Conservation (phyloP, 2,797 vertebrate genomes). For the Melanotaenia parkinsoni region DNA sequence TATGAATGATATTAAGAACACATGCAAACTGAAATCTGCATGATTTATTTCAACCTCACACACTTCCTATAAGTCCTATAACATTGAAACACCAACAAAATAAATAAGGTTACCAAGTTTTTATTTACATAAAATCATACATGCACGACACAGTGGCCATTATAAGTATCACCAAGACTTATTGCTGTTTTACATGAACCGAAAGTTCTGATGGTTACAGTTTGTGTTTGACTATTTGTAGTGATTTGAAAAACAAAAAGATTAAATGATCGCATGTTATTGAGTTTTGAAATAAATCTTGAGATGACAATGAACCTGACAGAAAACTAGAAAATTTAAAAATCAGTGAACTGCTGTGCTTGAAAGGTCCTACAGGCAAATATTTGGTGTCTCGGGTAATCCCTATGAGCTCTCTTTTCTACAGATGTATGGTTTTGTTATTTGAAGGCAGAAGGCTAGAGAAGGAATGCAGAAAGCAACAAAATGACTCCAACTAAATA, state of each 20-base stretch:
- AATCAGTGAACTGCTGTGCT: conserved; percentile 42
- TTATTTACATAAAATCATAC: conserved; percentile 77
- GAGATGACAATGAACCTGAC: conserved; percentile 29
- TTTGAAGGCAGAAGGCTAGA: conserved; percentile 28
- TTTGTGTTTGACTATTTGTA: conserved; percentile 53
- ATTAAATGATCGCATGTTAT: conserved; percentile 35
- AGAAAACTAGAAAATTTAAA: conserved; percentile 30
- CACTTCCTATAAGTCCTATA: too few relatives aligned
- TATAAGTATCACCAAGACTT: conserved; percentile 44
- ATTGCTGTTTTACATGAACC: conserved; percentile 65
- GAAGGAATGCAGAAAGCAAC: conserved; percentile 47
- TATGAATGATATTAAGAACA: too few relatives aligned
- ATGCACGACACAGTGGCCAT: conserved; percentile 49
- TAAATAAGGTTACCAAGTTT: conserved; percentile 50
- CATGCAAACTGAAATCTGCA: too few relatives aligned
- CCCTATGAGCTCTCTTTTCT: conserved; percentile 39
- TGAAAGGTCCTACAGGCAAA: conserved; percentile 26
- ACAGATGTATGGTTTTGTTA: conserved; percentile 53
- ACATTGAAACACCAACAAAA: conserved; percentile 2
- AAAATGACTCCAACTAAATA: conserved; percentile 28
- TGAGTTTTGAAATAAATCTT: conserved; percentile 36
- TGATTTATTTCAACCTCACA: too few relatives aligned
- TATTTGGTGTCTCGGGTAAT: conserved; percentile 45
- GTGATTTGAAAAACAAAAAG: conserved; percentile 28
- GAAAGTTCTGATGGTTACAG: conserved; percentile 46